phyloP scores from a whole-genome alignment of 2,113 vertebrate genomes.

The Calypte anna region DNA sequence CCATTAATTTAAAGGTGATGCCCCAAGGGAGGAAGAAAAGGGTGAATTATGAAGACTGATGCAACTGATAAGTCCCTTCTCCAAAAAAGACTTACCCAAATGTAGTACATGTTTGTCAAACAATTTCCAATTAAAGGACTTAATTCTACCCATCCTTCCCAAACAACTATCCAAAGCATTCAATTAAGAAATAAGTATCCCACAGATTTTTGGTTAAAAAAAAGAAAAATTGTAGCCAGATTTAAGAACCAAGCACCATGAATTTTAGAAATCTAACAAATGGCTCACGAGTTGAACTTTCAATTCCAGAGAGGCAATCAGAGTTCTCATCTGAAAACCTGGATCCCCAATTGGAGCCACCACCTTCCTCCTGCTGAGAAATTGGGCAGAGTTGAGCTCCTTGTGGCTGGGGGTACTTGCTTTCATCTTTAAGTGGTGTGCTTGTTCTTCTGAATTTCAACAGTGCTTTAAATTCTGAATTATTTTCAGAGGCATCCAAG shows the following conservation, averaged over 20 bases:
- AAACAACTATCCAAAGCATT: background rate
- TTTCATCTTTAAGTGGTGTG: background rate
- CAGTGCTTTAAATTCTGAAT: background rate
- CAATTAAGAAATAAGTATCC: background rate
- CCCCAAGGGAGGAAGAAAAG: background rate
- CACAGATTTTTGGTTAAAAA: background rate
- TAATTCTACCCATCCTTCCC: background rate
- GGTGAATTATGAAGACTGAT: background rate
- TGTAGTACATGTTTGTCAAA: background rate
- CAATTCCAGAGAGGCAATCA: background rate
- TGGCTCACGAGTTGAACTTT: slow-evolving; percentile 69
- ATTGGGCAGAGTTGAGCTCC: background rate
- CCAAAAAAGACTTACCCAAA: background rate
- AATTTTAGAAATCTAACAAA: slow-evolving; percentile 51
- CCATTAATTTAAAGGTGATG: background rate
- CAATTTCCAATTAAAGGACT: background rate
- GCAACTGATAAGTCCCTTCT: background rate
- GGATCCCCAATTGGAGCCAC: slow-evolving; percentile 33
- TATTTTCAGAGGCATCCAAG: background rate
- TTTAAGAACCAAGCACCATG: background rate
- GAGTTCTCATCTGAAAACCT: slow-evolving; percentile 59
- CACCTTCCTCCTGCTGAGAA: background rate
- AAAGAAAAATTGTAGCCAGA: background rate
- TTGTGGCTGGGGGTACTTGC: background rate
- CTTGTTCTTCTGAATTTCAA: slow-evolving; percentile 13